Conservation (phyloP, 2,888 invertebrate species). For the Scaptodrosophila latifasciaeformis region DNA sequence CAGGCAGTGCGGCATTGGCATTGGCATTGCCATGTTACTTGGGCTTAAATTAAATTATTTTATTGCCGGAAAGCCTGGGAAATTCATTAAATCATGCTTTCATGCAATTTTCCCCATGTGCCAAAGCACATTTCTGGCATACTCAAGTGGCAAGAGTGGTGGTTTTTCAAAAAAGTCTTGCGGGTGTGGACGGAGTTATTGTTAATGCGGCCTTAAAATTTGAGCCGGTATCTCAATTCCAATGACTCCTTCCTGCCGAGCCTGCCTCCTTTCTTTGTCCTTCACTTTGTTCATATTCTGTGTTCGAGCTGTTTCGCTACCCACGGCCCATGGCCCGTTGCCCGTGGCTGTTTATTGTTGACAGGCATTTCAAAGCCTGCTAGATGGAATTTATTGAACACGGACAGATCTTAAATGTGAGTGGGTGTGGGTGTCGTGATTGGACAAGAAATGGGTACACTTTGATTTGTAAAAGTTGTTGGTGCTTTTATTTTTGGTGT, state of each 20-base stretch:
- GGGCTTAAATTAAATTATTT: slow-evolving; percentile 64
- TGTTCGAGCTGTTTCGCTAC: not conserved
- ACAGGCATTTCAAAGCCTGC: slow-evolving; percentile 18
- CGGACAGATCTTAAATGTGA: too few relatives aligned
- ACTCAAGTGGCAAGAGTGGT: slow-evolving; percentile 27
- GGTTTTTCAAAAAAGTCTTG: too few relatives aligned
- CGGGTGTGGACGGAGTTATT: too few relatives aligned
- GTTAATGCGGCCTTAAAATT: slow-evolving; percentile 12
- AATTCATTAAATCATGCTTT: slow-evolving; percentile 61
- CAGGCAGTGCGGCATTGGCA: slow-evolving; percentile 17
- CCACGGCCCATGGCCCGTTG: slow-evolving; percentile 16
- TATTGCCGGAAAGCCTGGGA: slow-evolving; percentile 57
- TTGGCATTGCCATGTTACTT: slow-evolving; percentile 17
- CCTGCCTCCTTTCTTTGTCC: not conserved
- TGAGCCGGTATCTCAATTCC: not conserved
- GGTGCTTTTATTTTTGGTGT: too few relatives aligned
- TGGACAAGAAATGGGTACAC: too few relatives aligned
- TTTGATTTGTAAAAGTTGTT: too few relatives aligned
- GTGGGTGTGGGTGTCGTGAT: too few relatives aligned
- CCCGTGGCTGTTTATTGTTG: slow-evolving; percentile 31
- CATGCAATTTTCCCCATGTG: slow-evolving; percentile 41
- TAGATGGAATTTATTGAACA: not conserved
- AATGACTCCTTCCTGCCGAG: too few relatives aligned
- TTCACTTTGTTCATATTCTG: not conserved
- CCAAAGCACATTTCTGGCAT: slow-evolving; percentile 35